Evolutionary conservation across 2,888 invertebrate genomes (phyloP).

Genomic region (Tinea trinotella): DNA sequence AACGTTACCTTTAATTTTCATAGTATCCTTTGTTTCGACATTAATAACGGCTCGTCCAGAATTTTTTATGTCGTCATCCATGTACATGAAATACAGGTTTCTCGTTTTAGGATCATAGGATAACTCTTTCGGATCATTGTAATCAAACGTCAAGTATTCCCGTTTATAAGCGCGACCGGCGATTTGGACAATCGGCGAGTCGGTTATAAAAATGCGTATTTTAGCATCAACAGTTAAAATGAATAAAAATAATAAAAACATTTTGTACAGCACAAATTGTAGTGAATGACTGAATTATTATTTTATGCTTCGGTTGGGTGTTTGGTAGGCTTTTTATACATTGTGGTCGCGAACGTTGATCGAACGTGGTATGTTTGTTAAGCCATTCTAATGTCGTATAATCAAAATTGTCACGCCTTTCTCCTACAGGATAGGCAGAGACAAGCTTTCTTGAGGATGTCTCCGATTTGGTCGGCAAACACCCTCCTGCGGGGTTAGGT

Average conservation of each 20-base stretch:
- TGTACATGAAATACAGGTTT: slow-evolving; percentile 58
- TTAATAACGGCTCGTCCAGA: slow-evolving; percentile 53
- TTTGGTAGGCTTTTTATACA: neutral
- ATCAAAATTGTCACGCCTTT: too few species aligned
- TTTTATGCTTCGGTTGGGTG: neutral
- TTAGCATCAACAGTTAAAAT: slow-evolving; percentile 23
- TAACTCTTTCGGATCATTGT: slow-evolving; percentile 44
- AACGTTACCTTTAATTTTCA: slow-evolving; percentile 47
- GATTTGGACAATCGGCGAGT: slow-evolving; percentile 44
- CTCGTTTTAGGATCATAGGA: slow-evolving; percentile 54
- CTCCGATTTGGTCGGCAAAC: too few species aligned
- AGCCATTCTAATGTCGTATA: too few species aligned
- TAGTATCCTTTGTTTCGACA: slow-evolving; percentile 42
- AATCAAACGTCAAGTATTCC: slow-evolving; percentile 43
- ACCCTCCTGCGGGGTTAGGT: too few species aligned
- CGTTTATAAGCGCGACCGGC: slow-evolving; percentile 50
- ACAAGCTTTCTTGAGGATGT: too few species aligned
- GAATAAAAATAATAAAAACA: neutral
- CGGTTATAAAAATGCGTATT: slow-evolving; percentile 39
- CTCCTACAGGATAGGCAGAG: too few species aligned
- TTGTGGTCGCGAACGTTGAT: neutral
- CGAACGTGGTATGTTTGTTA: neutral
- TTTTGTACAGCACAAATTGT: neutral
- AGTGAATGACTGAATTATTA: neutral
- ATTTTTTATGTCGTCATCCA: slow-evolving; percentile 51